These are phyloP conservation scores for Sebastes fasciatus DNA, from an alignment of 2,113 vertebrate genomes.

Conservation along the genomic window DNA sequence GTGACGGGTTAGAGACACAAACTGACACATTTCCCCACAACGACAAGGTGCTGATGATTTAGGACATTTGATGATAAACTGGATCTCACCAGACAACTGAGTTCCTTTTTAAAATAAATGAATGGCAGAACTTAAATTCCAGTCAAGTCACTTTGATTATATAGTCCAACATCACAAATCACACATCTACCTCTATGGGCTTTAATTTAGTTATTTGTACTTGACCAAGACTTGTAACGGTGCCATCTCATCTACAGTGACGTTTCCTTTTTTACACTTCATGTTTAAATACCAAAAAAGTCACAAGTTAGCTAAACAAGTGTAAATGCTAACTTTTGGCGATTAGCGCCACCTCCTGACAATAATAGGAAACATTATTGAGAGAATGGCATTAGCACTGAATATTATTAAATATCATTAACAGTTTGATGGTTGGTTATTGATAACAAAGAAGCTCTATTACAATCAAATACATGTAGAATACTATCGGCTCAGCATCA, in stretches of 20 bases:
- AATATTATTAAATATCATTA: too few relatives aligned
- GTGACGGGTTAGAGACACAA: constrained; percentile 14
- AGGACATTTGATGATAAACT: background rate
- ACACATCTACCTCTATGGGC: background rate
- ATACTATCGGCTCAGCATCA: too few relatives aligned
- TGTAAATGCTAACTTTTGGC: too few relatives aligned
- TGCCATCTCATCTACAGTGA: background rate
- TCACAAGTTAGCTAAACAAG: background rate
- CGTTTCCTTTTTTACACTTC: background rate
- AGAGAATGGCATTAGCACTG: too few relatives aligned
- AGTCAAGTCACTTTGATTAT: background rate
- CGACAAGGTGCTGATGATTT: constrained; percentile 7
- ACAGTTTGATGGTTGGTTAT: too few relatives aligned
- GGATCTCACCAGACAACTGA: background rate
- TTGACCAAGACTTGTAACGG: background rate
- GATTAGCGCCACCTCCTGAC: too few relatives aligned
- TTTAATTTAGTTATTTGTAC: background rate
- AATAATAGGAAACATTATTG: too few relatives aligned
- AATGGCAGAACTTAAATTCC: background rate
- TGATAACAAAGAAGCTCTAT: too few relatives aligned
- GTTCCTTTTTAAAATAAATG: background rate
- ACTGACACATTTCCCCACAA: constrained; percentile 6
- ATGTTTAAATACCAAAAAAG: background rate
- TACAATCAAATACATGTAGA: too few relatives aligned
- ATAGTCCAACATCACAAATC: background rate